Base-by-base conservation (phyloP, 1,140 invertebrate genomes). In the Heliconius melpomene region DNA sequence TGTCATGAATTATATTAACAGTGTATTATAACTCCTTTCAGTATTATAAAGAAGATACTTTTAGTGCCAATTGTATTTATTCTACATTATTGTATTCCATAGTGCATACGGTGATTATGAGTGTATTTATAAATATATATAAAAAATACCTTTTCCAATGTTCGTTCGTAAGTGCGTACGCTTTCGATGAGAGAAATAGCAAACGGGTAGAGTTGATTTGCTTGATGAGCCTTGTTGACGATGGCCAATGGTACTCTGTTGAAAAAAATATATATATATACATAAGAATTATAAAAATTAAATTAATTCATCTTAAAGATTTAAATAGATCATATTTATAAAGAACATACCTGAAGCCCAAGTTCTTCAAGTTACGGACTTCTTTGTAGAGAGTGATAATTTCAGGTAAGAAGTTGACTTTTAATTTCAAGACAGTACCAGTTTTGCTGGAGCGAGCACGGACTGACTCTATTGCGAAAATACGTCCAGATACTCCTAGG, bases 381-480 rank as follows among this genome's bases (percentile, higher is more conserved):
- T 99, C 99, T 95, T 99, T 99, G 13, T 98, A 98, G 5, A 99
- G 95, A 0, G 98, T 99, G 54, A 99, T 99, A 78, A 99, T 99
- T 94, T 99, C 99, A 1, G 98, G 98, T 57, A 99, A 95, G 91
- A 99, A 99, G 95, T 99, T 99, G 1, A 99, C 99, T 93, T 97
- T 97, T 40, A 99, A 92, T 87, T 98, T 98, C 2, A 99, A 95
- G n/a, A 98, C 95, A 91, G 97, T 99, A 66, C 97, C 98, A 57
- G 97, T 98, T 86, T 98, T 97, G 54, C 98, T 98, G 75, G 96
- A 97, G 74, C 97, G 96, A 3, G 97, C 97, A 78, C 98, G 96
- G 1, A 97, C 96, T 6, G 96, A 98, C 88, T 99, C 98, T 85
- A 99, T 99, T 6, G 97, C 97, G 91, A 99, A 99, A 81, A 99